Base-by-base conservation (phyloP, 2,797 vertebrate species). In the Sebastes matsubarae region DNA sequence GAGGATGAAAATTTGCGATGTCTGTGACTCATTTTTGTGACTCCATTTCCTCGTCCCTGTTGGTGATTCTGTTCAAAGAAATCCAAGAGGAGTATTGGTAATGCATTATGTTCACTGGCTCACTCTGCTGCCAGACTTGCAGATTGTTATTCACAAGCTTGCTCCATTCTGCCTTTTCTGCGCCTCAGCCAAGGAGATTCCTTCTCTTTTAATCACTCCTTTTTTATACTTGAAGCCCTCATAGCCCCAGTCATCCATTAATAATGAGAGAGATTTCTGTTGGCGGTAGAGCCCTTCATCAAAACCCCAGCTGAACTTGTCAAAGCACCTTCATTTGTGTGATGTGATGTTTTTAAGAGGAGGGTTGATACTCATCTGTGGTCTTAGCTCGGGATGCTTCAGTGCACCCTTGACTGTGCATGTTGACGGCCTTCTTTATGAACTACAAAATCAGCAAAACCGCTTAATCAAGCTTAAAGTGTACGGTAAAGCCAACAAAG, bases 121-220 rank as follows among this genome's bases (percentile, higher is more conserved):
- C 90, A 82, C 85, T 81, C 85, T 81, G 89, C 89, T 90, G 90
- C 92, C 93, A 95, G 94, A 92, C 87, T 85, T 93, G 89, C 94
- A 95, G 93, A 94, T 94, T 95, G 94, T 94, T 93, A 93, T 94
- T 94, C 93, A 93, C 89, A 84, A 93, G 91, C 94, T 94, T 92
- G 93, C 93, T 96, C 92, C 92, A 90, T 94, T 95, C 92, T 95
- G 94, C 94, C 95, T 96, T 95, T 92, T 91, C 88, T 78, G 89
- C 93, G 76, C 94, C 93, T 95, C 94, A 94, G 96, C 94, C 96
- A 96, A 95, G 95, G 95, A 96, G 95, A 96, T 94, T 95, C 90
- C 87, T 88, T 94, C 92, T 93, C 92, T 94, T 94, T 93, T 93
- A 92, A 92, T 94, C 93, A 91, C 93, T 94, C 92, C 81, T 93